Percentiles rank a stretch among this genome's conserved stretches.
phyloP scores from a whole-genome alignment of 2,888 invertebrate species.

The Mesoligia furuncula region DNA sequence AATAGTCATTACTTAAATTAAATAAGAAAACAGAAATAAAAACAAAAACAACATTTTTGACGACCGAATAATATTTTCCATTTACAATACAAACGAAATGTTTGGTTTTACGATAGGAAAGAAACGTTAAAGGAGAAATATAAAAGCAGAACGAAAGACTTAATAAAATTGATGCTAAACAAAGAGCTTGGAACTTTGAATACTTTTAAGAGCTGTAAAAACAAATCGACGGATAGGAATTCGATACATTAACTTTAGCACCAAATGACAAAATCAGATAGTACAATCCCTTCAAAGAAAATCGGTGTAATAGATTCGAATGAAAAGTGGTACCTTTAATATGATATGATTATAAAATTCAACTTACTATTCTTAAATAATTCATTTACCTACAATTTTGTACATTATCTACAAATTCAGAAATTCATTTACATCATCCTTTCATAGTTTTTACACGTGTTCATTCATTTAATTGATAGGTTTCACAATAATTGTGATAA shows the following conservation, averaged over 20 bases:
- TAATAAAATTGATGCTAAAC: conserved; percentile 63
- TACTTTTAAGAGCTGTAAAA: conserved; percentile 62
- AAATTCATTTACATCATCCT: conserved; percentile 79
- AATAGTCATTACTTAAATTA: conserved; percentile 75
- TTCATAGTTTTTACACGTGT: conserved; percentile 73
- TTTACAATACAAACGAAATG: conserved; percentile 61
- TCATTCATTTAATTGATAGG: conserved; percentile 67
- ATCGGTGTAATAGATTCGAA: conserved; percentile 72
- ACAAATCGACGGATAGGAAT: conserved; percentile 61
- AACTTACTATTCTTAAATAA: conserved; percentile 84
- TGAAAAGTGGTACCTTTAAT: conserved; percentile 78
- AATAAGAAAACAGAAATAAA: conserved; percentile 67
- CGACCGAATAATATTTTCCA: conserved; percentile 66
- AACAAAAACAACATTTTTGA: conserved; percentile 72
- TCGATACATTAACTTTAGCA: conserved; percentile 76
- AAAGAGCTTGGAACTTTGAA: conserved; percentile 56
- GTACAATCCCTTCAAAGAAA: conserved; percentile 66
- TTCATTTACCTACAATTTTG: conserved; percentile 83
- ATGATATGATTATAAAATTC: conserved; percentile 90
- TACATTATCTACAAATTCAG: conserved; percentile 88
- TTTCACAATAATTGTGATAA: conserved; percentile 72
- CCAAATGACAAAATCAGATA: conserved; percentile 76
- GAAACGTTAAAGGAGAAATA: conserved; percentile 49
- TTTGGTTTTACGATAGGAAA: conserved; percentile 60
- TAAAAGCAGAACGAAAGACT: conserved; percentile 55